Conservation (phyloP, 2,113 vertebrate species). For the Charina bottae region DNA sequence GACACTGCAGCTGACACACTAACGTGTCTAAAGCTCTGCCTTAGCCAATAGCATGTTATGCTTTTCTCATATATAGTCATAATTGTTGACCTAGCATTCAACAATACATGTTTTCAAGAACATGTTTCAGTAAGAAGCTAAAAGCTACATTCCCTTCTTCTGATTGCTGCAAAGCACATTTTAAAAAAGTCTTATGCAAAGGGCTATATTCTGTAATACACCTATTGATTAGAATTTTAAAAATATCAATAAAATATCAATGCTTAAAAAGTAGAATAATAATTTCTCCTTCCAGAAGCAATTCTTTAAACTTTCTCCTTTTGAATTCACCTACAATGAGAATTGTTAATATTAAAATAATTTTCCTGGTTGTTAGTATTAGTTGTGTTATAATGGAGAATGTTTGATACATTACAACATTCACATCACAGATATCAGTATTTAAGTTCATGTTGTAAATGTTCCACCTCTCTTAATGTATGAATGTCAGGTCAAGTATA, state of each 20-base stretch:
- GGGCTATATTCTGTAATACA: conserved; percentile 41
- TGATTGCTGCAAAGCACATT: conserved; percentile 37
- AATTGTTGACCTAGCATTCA: not conserved
- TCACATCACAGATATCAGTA: not conserved
- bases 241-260: too few relatives aligned
- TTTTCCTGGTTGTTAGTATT: not conserved
- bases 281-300: not conserved
- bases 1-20: too few relatives aligned
- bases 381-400: not conserved
- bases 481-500: not conserved
- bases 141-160: conserved; percentile 25
- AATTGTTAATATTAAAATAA: not conserved
- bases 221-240: not conserved
- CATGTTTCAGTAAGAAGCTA: conserved; percentile 24
- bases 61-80: not conserved
- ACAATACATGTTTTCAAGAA: not conserved
- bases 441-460: not conserved
- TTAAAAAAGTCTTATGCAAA: conserved; percentile 30
- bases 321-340: not conserved
- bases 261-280: not conserved
- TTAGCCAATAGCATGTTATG: not conserved
- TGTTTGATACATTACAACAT: not conserved
- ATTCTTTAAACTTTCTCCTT: not conserved
- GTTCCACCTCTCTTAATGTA: not conserved
- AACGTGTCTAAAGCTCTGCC: too few relatives aligned